phyloP scores from a whole-genome alignment of 2,888 invertebrate species.

The Amphiduros pacificus region DNA sequence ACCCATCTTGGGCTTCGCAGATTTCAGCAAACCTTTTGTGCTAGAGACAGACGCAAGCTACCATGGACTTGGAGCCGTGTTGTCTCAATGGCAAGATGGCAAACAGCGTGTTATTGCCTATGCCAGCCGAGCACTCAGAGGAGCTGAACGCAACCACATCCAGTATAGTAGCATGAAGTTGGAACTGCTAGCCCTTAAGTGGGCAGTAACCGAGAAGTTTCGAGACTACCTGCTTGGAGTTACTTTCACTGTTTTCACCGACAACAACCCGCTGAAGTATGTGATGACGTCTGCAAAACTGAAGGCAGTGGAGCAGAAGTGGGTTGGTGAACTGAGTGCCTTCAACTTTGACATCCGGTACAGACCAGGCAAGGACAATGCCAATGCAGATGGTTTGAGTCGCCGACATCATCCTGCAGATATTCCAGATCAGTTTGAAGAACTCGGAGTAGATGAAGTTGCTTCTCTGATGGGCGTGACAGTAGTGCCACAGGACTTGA shows the following conservation, averaged over 20 bases:
- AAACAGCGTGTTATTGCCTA: constrained; percentile 22
- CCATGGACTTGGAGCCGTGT: constrained; percentile 28
- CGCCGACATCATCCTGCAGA: neutral
- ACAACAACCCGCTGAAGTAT: constrained; percentile 9
- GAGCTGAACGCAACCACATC: constrained; percentile 24
- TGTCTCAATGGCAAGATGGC: constrained; percentile 29
- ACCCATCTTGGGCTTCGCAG: constrained; percentile 31
- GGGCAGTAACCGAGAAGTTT: constrained; percentile 25
- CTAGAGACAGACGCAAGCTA: constrained; percentile 30
- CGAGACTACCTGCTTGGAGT: constrained; percentile 12
- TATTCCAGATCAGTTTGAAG: neutral
- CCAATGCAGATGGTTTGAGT: neutral
- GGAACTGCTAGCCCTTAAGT: constrained; percentile 31
- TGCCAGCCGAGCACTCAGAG: constrained; percentile 25
- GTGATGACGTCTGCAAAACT: constrained; percentile 6
- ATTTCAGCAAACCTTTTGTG: constrained; percentile 27
- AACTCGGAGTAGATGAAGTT: neutral
- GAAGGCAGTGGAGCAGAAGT: constrained; percentile 1
- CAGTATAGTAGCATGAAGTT: constrained; percentile 33
- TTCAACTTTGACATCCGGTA: neutral
- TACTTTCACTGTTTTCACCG: constrained; percentile 1
- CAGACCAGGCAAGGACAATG: neutral
- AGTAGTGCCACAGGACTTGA: neutral
- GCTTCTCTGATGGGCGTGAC: neutral
- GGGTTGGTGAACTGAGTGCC: neutral